phyloP scores from a whole-genome alignment of 2,888 invertebrate species.

The Ophion obscuratus region DNA sequence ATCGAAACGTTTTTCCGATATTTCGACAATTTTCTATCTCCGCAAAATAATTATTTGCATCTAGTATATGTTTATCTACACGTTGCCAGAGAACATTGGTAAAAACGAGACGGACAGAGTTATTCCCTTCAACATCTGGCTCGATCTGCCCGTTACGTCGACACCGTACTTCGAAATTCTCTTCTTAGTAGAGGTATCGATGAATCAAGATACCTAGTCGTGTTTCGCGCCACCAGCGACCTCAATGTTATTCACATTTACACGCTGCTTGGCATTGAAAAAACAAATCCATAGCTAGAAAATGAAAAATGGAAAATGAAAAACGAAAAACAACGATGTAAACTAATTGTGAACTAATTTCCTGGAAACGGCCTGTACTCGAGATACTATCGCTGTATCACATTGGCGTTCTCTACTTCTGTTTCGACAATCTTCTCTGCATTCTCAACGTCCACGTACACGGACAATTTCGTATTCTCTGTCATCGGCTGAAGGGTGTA shows the following conservation, averaged over 20 bases:
- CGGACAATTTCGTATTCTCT: constrained; percentile 73
- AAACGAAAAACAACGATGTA: not conserved
- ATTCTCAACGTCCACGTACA: constrained; percentile 70
- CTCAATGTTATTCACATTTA: no score
- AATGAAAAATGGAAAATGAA: not conserved
- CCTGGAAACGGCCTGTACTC: not conserved
- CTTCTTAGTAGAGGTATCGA: constrained; percentile 63
- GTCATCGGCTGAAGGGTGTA: constrained; percentile 59
- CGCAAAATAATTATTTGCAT: not conserved
- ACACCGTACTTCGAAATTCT: constrained; percentile 73
- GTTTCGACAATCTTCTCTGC: constrained; percentile 73
- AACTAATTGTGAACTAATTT: no score
- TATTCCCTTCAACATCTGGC: constrained; percentile 73
- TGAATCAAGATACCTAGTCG: not conserved
- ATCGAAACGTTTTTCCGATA: not conserved
- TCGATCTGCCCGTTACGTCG: constrained; percentile 65
- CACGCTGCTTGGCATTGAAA: no score
- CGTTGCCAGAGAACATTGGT: constrained; percentile 64
- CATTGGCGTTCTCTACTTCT: constrained; percentile 70
- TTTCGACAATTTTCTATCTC: not conserved
- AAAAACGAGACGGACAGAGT: constrained; percentile 70
- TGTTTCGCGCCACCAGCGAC: not conserved
- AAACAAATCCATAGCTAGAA: not conserved
- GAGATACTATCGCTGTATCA: constrained; percentile 64
- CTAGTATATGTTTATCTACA: not conserved